These are phyloP conservation scores for Colistium nudipinnis DNA, from an alignment of 2,113 vertebrate genomes.

Conservation along the genomic window DNA sequence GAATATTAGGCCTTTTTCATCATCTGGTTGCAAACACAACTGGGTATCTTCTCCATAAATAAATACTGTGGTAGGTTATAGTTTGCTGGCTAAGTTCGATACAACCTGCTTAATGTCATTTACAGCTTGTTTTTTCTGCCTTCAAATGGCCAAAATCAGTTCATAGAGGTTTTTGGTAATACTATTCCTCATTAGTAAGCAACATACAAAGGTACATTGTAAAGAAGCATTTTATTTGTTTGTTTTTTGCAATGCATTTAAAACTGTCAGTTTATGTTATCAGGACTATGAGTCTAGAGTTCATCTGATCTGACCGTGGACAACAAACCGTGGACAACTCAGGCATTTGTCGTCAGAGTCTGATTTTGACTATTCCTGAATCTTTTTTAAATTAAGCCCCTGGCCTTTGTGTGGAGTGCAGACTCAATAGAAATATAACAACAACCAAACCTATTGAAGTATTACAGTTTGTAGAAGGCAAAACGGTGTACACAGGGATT, in stretches of 20 bases:
- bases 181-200: not conserved
- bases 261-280: not conserved
- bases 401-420: not conserved
- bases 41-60: not conserved
- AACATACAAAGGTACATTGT: not conserved
- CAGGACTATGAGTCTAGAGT: not conserved
- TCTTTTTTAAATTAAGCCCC: not conserved
- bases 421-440: not conserved
- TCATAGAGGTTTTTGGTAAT: not conserved
- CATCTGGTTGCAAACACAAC: not conserved
- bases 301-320: too few relatives aligned
- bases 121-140: not conserved
- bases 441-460: not conserved
- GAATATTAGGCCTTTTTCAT: not conserved
- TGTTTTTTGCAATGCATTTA: too few relatives aligned
- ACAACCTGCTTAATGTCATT: too few relatives aligned
- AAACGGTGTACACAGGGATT: not conserved
- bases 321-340: too few relatives aligned
- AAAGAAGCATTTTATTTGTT: not conserved
- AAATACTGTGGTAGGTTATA: too few relatives aligned
- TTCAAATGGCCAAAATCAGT: not conserved
- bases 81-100: too few relatives aligned
- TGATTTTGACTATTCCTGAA: too few relatives aligned
- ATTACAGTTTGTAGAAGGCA: too few relatives aligned
- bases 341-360: too few relatives aligned